Evolutionary conservation across 2,113 vertebrate species (phyloP), one percentile per base, ranked within the genome.

Genomic region (Suricata suricatta): DNA sequence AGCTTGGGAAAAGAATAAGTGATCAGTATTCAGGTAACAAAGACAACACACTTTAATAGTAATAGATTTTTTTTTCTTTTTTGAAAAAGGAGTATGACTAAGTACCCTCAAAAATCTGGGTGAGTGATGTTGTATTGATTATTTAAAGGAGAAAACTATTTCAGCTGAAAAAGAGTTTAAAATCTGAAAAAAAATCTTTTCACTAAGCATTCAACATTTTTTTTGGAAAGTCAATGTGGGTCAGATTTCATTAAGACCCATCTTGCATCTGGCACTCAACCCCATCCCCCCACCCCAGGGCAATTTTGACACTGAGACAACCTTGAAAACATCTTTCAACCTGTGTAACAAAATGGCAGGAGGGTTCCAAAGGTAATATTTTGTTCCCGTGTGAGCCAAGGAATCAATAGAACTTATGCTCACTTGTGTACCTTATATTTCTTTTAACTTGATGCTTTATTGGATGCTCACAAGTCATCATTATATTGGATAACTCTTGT

Each of bases 331-430:
- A 0, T 92, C 44, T 88, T 38, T 96, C 54, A 38, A 84, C 15
- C 76, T 96, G 98, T 93, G 27, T 86, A 95, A 90, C 4, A 96
- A 97, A 96, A 98, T 87, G 2, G 27, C 23, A 96, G 60, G 17
- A 50, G 47, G 2, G 11, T 93, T 97, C 72, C 57, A 85, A 97
- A 96, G 54, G 1, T 94, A 96, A 95, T 92, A 82, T 93, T 97
- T 97, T 90, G 64, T 97, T 29, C 27, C 83, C 54, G 1, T 29
- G 1, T 83, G 92, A 90, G 11, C n/a, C 33, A 83, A 95, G 84
- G 87, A 63, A 89, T 82, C 25, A 88, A 89, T n/a, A 33, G 19
- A 47, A 91, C 35, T 82, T 89, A 84, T 27, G 68, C 13, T 96
- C 83, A 90, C 88, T 93, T 96, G 92, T 64, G 94, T 94, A 90